Evolutionary conservation across 2,888 invertebrate genomes (phyloP), one percentile per base, ranked within the genome.

Genomic region (Melipona beecheii): DNA sequence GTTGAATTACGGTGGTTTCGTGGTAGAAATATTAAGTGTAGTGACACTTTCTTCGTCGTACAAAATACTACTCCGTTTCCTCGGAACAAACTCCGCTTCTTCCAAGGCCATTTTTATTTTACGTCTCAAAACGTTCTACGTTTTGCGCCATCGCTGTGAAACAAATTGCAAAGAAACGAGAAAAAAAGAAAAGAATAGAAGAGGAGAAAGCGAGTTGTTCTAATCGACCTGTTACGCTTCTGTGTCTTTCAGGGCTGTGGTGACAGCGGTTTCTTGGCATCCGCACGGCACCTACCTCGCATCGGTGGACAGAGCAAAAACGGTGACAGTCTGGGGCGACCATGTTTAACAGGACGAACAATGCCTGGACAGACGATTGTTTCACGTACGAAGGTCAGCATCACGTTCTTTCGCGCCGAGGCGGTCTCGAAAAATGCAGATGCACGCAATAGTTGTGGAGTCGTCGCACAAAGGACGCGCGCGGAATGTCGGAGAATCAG

Each of bases 221-320:
- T 19, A 49, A 84, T 73, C 64, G 36, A 77, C 62, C 43, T 31
- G 36, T 60, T 24, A 58, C 31, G 60, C n/a, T 43, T 43, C 43
- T 66, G 31, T 75, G 65, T 70, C 9, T 85, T 78, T 65, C 62
- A 98, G 98, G 95, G 96, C 97, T 77, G 97, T 98, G 64, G 98
- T 98, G 82, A 97, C 97, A 83, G 98, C 98, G 62, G 98, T 98
- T 62, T 96, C 97, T 66, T 98, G 98, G 98, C 97, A 98, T 94
- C 97, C 98, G 11, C 97, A 97, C 93, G 97, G 97, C 65, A 96
- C 96, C 69, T 96, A 96, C 81, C 95, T 98, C 77, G 97, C 97
- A 74, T 97, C 97, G 64, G 98, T 98, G 88, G 98, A 98, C 94
- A 96, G 97, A 89, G 96, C 97, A 90, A 98, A 97, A 95, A 97